Evolutionary conservation across 2,113 vertebrate species (phyloP), one percentile per base, ranked within the genome.

Genomic region (Nannospalax galili): DNA sequence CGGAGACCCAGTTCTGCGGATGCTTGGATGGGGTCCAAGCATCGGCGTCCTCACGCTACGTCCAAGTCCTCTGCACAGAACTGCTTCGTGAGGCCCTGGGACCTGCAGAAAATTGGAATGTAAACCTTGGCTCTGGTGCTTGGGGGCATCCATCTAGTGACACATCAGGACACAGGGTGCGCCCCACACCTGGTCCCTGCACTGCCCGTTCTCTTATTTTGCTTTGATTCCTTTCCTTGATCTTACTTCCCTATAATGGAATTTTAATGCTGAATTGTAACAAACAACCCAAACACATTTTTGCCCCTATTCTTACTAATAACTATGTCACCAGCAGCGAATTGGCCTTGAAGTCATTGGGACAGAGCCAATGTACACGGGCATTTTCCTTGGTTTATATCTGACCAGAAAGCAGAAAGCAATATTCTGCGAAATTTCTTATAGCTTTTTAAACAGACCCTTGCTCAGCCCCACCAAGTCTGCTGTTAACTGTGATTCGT

Each of bases 401-500:
- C 73, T 60, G 28, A 92, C 28, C 40, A 78, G 3, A 30, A 1
- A 81, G 19, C 32, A 37, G n/a, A 4, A 58, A 67, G 60, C 26
- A 58, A 37, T 87, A 58, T 73, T 58, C 69, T 60, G 69, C 32
- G 84, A 26, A 30, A 16, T 73, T 30, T 40, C 28, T 60, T 12
- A 28, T 37, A 42, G 26, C 77, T 20, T 24, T 69, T 75, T 72
- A 8, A 73, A 48, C 28, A 75, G 90, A 86, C 32, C 84, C 60
- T 81, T 79, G 12, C 73, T 88, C 73, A 77, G 77, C 32, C 48
- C 88, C 45, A 9, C 14, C 80, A 92, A 87, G 64, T 94, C 60
- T 48, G 70, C 96, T 77, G 92, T 95, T 93, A 95, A 93, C 77
- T 79, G 56, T 92, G 93, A 96, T 97, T 94, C 96, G 95, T 96